Evolutionary conservation across 2,113 vertebrate species (phyloP).

Genomic region (Pachycephala philippinensis): DNA sequence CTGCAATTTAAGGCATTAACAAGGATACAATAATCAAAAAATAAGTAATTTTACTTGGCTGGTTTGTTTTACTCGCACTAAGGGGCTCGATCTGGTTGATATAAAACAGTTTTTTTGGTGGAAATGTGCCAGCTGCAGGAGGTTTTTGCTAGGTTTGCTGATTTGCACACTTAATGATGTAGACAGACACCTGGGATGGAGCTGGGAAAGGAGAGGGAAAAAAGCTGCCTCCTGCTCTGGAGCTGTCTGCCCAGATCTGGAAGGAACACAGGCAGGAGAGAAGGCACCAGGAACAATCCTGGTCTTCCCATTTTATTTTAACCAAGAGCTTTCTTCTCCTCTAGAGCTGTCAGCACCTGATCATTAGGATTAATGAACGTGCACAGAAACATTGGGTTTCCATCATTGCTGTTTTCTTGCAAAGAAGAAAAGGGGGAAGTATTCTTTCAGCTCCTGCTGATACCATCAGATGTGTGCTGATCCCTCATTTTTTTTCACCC

Average conservation of each 20-base stretch:
- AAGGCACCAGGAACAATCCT: not conserved
- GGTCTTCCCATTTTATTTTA: conserved; percentile 6
- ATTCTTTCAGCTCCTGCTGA: conserved; percentile 25
- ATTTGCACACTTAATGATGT: not conserved
- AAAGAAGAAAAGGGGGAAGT: not conserved
- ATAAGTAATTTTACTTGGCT: not conserved
- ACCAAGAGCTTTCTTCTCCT: conserved; percentile 10
- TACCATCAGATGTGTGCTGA: not conserved
- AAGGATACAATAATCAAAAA: not conserved
- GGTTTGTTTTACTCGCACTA: not conserved
- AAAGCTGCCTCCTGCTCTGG: not conserved
- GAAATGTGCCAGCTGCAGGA: not conserved
- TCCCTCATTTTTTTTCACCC: not conserved
- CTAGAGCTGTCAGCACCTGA: conserved; percentile 47
- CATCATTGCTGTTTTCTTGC: not conserved
- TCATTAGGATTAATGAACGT: conserved; percentile 27
- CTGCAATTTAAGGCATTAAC: not conserved
- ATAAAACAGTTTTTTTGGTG: not conserved
- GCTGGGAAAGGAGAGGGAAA: not conserved
- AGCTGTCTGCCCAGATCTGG: not conserved
- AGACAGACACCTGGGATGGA: not conserved
- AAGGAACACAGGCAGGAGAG: not conserved
- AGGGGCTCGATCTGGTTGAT: not conserved
- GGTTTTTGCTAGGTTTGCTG: not conserved
- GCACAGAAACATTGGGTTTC: not conserved